Percentiles rank a stretch among this genome's conserved stretches.
Conservation (phyloP, 2,113 vertebrate genomes). For the Solenodon paradoxus region DNA sequence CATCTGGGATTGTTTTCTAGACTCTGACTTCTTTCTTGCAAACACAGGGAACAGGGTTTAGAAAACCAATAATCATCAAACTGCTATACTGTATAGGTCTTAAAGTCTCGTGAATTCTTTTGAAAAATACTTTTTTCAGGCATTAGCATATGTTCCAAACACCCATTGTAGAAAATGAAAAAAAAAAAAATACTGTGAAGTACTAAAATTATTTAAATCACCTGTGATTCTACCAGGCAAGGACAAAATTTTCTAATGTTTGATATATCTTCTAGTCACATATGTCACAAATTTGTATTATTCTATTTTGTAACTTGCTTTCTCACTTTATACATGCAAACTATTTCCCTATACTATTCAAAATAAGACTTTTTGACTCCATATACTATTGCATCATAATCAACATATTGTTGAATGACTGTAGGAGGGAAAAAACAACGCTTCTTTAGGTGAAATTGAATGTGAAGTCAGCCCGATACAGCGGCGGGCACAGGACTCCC, state of each 20-base stretch:
- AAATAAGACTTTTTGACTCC: not conserved
- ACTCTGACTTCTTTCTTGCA: not conserved
- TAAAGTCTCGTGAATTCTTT: not conserved
- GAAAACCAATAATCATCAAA: not conserved
- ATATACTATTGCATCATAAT: not conserved
- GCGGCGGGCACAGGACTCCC: not conserved
- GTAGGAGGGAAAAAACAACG: not conserved
- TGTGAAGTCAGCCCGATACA: not conserved
- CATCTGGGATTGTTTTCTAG: not conserved
- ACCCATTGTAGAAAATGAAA: not conserved
- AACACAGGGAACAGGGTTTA: not conserved
- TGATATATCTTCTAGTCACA: not conserved
- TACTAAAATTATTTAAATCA: conserved; percentile 1
- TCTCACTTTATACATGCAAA: not conserved
- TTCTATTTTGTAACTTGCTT: not conserved
- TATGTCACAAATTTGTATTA: not conserved
- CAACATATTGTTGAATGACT: not conserved
- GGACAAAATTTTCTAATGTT: not conserved
- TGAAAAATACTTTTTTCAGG: not conserved
- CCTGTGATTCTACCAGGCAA: not conserved
- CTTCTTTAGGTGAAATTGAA: not conserved
- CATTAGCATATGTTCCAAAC: not conserved
- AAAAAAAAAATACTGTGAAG: not conserved
- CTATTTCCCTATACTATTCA: not conserved
- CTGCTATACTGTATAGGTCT: not conserved